A percentile compares a stretch with the other conserved stretches of the same genome.
These are phyloP conservation scores for Takifugu bimaculatus DNA, from an alignment of 2,113 vertebrate species.

Conservation along the genomic window DNA sequence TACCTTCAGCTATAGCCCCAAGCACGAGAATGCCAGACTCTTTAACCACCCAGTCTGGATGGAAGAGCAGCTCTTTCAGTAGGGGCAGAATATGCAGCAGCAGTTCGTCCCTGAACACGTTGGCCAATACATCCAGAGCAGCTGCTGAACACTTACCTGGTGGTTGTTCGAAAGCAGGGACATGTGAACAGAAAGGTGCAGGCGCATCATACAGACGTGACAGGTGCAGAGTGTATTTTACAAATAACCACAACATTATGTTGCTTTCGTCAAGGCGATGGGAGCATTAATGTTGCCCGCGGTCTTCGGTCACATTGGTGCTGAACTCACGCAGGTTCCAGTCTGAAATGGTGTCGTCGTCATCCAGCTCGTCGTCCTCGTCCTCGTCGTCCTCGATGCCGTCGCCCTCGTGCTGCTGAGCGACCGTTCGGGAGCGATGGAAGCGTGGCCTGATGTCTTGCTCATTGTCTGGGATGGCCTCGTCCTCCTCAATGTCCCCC, in stretches of 20 bases:
- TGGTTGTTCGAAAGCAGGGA: neutral
- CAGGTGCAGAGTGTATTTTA: conserved; percentile 6
- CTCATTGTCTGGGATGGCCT: conserved; percentile 93
- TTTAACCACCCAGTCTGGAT: conserved; percentile 93
- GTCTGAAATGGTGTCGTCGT: conserved; percentile 94
- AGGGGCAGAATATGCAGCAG: conserved; percentile 90
- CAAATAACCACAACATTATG: too few species aligned
- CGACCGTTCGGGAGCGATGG: conserved; percentile 91
- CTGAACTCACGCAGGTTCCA: conserved; percentile 92
- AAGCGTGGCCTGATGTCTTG: conserved; percentile 95
- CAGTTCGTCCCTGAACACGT: conserved; percentile 94
- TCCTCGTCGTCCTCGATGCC: conserved; percentile 89
- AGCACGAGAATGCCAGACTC: conserved; percentile 97
- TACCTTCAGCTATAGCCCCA: conserved; percentile 95
- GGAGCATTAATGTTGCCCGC: neutral
- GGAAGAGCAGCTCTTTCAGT: conserved; percentile 94
- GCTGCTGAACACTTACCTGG: conserved; percentile 95
- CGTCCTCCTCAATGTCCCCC: conserved; percentile 96
- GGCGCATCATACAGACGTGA: conserved; percentile 29
- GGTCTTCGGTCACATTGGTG: conserved; percentile 1
- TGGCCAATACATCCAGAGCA: conserved; percentile 90
- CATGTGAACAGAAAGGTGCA: conserved; percentile 17
- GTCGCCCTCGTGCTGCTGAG: conserved; percentile 91
- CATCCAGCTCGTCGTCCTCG: conserved; percentile 90
- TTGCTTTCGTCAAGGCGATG: too few species aligned